Evolutionary conservation across 2,797 vertebrate species (phyloP).

Genomic region (Halcyon badia): DNA sequence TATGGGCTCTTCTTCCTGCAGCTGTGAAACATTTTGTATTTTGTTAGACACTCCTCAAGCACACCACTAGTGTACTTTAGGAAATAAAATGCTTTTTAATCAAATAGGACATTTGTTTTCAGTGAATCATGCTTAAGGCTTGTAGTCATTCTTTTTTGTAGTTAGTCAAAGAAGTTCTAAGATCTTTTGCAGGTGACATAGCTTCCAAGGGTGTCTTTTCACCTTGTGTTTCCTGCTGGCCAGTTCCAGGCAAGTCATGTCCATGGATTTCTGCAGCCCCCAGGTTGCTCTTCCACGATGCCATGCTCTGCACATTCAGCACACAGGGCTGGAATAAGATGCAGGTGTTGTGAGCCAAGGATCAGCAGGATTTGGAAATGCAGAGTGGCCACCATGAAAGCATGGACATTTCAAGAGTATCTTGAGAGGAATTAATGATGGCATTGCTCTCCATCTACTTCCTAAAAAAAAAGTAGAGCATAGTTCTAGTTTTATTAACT

Average conservation of each 20-base stretch:
- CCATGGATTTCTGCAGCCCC: background rate
- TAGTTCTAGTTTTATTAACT: background rate
- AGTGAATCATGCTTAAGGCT: background rate
- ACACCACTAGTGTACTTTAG: background rate
- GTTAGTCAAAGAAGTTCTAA: background rate
- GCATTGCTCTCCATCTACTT: background rate
- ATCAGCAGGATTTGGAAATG: background rate
- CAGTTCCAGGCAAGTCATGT: background rate
- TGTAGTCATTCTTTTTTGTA: background rate
- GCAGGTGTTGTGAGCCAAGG: background rate
- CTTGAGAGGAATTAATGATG: background rate
- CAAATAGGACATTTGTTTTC: background rate
- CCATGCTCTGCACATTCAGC: background rate
- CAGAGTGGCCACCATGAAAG: background rate
- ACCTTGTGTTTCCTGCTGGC: background rate
- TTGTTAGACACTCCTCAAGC: background rate
- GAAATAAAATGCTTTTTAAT: constrained; percentile 16
- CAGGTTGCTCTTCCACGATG: background rate
- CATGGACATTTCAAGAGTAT: background rate
- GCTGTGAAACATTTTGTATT: background rate
- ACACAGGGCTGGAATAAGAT: background rate
- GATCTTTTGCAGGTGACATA: background rate
- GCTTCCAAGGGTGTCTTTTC: background rate
- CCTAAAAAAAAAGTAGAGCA: background rate
- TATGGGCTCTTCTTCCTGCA: background rate